Conservation (phyloP, 1,140 invertebrate species). For the Drusus annulatus region DNA sequence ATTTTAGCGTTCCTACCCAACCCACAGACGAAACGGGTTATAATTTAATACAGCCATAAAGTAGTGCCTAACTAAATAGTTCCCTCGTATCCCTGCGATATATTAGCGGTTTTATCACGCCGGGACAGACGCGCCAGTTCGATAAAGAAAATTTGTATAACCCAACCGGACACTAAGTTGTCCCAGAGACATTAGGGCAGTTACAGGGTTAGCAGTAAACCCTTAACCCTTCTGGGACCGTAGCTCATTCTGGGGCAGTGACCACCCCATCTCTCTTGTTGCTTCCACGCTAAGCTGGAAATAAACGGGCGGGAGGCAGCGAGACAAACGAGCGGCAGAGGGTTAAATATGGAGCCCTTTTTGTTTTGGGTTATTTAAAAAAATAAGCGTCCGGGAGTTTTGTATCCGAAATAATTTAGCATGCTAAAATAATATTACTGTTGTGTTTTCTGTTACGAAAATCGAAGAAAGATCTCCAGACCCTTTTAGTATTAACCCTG, state of each 20-base stretch:
- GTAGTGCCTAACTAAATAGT: slow-evolving; percentile 29
- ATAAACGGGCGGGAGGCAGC: slow-evolving; percentile 50
- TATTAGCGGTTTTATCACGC: slow-evolving; percentile 53
- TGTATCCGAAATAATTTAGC: too few relatives aligned
- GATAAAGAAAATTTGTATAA: slow-evolving; percentile 60
- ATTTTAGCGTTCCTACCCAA: too few relatives aligned
- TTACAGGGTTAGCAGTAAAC: slow-evolving; percentile 58
- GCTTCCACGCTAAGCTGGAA: slow-evolving; percentile 53
- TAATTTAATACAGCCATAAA: slow-evolving; percentile 7
- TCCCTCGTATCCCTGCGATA: slow-evolving; percentile 9
- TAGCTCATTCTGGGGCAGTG: slow-evolving; percentile 45
- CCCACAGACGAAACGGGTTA: too few relatives aligned
- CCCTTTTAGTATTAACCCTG: too few relatives aligned
- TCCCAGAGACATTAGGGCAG: slow-evolving; percentile 58
- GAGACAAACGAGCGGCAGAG: slow-evolving; percentile 45
- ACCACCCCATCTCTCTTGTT: slow-evolving; percentile 46
- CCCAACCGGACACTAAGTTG: slow-evolving; percentile 52
- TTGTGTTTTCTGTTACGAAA: too few relatives aligned
- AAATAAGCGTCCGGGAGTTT: too few relatives aligned
- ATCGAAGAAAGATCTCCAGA: too few relatives aligned
- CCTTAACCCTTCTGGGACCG: slow-evolving; percentile 53
- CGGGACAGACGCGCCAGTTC: slow-evolving; percentile 37
- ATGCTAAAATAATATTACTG: too few relatives aligned
- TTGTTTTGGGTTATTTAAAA: not conserved
- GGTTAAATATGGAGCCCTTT: slow-evolving; percentile 32